phyloP scores from a whole-genome alignment of 2,888 invertebrate species.

The Pristionchus maxplancki region DNA sequence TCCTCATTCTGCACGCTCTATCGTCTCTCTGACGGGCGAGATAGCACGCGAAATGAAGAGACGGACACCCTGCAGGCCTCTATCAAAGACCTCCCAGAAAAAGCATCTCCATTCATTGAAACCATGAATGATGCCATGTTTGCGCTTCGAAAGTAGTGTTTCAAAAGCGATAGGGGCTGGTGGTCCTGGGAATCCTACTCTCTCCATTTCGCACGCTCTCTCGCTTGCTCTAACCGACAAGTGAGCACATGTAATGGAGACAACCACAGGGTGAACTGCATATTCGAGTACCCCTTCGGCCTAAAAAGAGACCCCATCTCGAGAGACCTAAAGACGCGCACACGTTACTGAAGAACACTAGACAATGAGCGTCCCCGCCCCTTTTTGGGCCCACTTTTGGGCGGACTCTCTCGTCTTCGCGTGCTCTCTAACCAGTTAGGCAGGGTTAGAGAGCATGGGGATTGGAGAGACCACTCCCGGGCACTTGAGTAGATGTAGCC shows the following conservation, averaged over 20 bases:
- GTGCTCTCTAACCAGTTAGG: background rate
- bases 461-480: background rate
- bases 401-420: background rate
- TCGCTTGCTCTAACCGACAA: too few relatives aligned
- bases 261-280: background rate
- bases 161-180: background rate
- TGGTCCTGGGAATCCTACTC: background rate
- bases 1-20: too few relatives aligned
- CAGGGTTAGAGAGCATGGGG: background rate
- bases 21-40: too few relatives aligned
- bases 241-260: too few relatives aligned
- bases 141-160: background rate
- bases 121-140: background rate
- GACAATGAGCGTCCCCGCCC: background rate
- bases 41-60: too few relatives aligned
- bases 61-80: too few relatives aligned
- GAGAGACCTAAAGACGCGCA: background rate
- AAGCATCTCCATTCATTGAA: background rate
- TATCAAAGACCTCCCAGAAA: background rate
- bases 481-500: background rate
- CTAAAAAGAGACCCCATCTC: background rate
- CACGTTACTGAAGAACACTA: conserved; percentile 12
- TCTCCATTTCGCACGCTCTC: background rate
- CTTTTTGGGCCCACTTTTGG: background rate
- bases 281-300: background rate